phyloP scores from a whole-genome alignment of 1,140 invertebrate genomes.

The Drosophila sp. region DNA sequence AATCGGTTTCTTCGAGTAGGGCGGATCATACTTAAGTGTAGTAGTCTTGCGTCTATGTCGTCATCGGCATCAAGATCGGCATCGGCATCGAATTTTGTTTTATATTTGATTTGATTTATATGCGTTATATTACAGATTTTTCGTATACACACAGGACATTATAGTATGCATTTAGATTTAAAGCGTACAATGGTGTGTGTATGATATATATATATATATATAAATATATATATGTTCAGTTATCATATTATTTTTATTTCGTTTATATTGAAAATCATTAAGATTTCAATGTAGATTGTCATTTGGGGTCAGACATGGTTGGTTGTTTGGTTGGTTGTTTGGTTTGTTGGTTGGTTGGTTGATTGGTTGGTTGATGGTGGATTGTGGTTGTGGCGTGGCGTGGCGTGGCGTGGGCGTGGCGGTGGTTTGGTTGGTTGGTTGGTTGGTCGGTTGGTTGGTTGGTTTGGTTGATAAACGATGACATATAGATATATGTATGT shows the following conservation, averaged over 20 bases:
- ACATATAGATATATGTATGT: slow-evolving; percentile 34
- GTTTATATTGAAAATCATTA: slow-evolving; percentile 58
- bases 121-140: slow-evolving; percentile 51
- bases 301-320: slow-evolving; percentile 45
- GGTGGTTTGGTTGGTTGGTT: slow-evolving; percentile 43
- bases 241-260: slow-evolving; percentile 41
- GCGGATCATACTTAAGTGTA: slow-evolving; percentile 92
- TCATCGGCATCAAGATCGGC: slow-evolving; percentile 34
- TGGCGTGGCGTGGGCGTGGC: neutral
- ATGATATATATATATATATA: slow-evolving; percentile 39
- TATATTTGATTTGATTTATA: slow-evolving; percentile 44
- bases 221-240: slow-evolving; percentile 38
- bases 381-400: slow-evolving; percentile 18
- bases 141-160: slow-evolving; percentile 65
- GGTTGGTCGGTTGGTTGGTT: slow-evolving; percentile 48
- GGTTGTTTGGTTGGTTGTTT: slow-evolving; percentile 41
- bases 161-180: slow-evolving; percentile 51
- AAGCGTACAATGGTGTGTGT: slow-evolving; percentile 64
- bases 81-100: slow-evolving; percentile 32
- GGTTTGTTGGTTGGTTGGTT: slow-evolving; percentile 33
- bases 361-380: slow-evolving; percentile 42
- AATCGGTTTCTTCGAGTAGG: slow-evolving; percentile 92
- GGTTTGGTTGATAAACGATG: slow-evolving; percentile 50
- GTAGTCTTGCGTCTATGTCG: slow-evolving; percentile 91
- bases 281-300: slow-evolving; percentile 46